phyloP scores from a whole-genome alignment of 2,113 vertebrate species.

The Tringa solitaria region DNA sequence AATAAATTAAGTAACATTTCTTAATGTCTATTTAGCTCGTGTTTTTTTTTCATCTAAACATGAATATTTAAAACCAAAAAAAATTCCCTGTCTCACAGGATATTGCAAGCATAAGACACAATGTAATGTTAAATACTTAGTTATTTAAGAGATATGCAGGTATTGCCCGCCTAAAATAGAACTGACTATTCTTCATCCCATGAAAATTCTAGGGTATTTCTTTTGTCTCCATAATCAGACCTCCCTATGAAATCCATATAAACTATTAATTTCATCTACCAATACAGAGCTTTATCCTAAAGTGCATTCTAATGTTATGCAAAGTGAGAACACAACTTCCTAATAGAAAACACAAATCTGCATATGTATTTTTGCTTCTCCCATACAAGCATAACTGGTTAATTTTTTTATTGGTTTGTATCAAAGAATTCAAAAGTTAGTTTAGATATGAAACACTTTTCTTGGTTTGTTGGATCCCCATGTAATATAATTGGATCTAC shows the following conservation, averaged over 20 bases:
- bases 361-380: background rate
- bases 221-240: background rate
- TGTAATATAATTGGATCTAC: background rate
- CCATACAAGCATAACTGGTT: background rate
- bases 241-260: background rate
- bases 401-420: background rate
- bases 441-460: background rate
- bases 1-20: background rate
- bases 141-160: background rate
- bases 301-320: background rate
- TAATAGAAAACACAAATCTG: background rate
- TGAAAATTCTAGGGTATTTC: background rate
- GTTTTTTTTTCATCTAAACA: background rate
- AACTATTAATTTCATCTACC: background rate
- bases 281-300: background rate
- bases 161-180: background rate
- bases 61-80: background rate
- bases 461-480: background rate
- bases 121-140: background rate
- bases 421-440: background rate
- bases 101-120: background rate
- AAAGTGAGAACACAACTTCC: background rate
- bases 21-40: background rate
- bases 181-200: background rate
- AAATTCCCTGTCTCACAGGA: background rate